Evolutionary conservation across 2,797 vertebrate species (phyloP).

Genomic region (Labroides dimidiatus): DNA sequence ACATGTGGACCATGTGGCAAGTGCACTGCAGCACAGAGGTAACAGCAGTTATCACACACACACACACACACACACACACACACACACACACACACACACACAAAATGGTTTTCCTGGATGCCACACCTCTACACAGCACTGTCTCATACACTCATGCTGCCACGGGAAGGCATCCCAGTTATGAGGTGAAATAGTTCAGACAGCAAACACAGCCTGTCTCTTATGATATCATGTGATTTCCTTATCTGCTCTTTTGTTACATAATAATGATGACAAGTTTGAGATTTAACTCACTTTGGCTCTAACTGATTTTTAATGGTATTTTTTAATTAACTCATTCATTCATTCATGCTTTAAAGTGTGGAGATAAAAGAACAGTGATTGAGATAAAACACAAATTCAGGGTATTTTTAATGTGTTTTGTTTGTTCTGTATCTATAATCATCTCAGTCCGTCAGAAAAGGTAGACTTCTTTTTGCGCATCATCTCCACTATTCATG

Average conservation of each 20-base stretch:
- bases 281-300: conserved; percentile 1
- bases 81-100: conserved; percentile 21
- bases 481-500: no score
- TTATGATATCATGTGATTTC: conserved; percentile 9
- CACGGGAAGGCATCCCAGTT: conserved; percentile 13
- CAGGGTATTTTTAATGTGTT: background rate
- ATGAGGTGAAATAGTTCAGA: conserved; percentile 18
- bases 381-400: background rate
- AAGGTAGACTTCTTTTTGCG: no score
- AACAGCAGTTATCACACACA: conserved; percentile 32
- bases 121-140: conserved; percentile 8
- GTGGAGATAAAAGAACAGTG: background rate
- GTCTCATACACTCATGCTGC: conserved; percentile 20
- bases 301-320: background rate
- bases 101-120: conserved; percentile 17
- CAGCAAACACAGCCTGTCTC: conserved; percentile 14
- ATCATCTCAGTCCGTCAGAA: no score
- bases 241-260: conserved; percentile 1
- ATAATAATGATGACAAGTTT: background rate
- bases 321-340: no score
- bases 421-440: background rate
- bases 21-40: conserved; percentile 49
- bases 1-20: conserved; percentile 73
- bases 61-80: conserved; percentile 14
- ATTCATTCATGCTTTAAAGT: no score